Conservation (phyloP, 2,888 invertebrate genomes). For the Mythimna lalbum region DNA sequence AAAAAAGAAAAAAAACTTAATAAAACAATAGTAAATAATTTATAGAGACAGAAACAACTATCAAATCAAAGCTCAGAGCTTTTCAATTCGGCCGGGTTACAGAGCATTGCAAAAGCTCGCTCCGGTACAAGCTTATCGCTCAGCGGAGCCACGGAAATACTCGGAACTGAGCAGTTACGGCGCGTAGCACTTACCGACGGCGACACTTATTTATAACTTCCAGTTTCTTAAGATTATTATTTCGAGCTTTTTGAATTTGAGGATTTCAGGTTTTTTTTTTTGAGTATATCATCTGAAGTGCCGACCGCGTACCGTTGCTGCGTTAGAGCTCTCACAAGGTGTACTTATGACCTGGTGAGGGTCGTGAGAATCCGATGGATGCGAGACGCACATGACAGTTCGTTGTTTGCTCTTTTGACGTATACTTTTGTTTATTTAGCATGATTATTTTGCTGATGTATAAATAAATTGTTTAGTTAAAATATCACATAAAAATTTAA, state of each 20-base stretch:
- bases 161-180: slow-evolving; percentile 41
- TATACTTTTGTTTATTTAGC: background rate
- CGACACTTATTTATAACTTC: background rate
- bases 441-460: too few species aligned
- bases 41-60: slow-evolving; percentile 3
- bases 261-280: background rate
- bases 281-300: too few species aligned
- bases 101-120: slow-evolving; percentile 74
- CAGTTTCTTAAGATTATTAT: slow-evolving; percentile 4
- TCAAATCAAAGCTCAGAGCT: slow-evolving; percentile 52
- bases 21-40: background rate
- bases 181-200: slow-evolving; percentile 10
- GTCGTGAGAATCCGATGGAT: too few species aligned
- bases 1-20: too few species aligned
- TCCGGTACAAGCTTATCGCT: slow-evolving; percentile 77
- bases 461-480: background rate
- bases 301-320: too few species aligned
- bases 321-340: too few species aligned
- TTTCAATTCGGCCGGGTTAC: slow-evolving; percentile 72
- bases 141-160: slow-evolving; percentile 74
- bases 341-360: too few species aligned
- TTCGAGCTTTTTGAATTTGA: background rate
- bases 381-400: too few species aligned
- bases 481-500: background rate
- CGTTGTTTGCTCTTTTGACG: background rate